Base-by-base conservation (phyloP, 2,113 vertebrate species). In the Camelus dromedarius region DNA sequence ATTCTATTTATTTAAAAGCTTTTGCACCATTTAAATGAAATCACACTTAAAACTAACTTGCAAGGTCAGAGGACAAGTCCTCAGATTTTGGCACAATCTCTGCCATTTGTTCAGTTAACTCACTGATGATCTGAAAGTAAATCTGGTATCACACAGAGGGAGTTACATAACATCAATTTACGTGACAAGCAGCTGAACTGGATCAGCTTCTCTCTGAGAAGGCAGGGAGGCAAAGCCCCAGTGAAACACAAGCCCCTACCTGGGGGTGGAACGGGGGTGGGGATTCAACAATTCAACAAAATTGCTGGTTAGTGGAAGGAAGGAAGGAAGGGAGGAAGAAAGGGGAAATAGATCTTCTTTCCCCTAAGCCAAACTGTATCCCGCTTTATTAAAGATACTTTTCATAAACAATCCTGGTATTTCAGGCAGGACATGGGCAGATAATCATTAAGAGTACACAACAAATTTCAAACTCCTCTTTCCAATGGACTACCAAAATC, bases 381-480 rank as follows among this genome's bases (percentile, higher is more conserved):
- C 98, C 99, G 98, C 98, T 99, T 99, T 99, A 99, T 99, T 99
- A 99, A 99, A 99, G 98, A 98, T 99, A 98, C 98, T 98, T 99
- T 98, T 98, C 98, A 98, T 98, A 98, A 99, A 99, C 98, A 99
- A 98, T 98, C 98, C 98, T 98, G 98, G 98, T 98, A 98, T 98
- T 98, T 99, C 98, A 99, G 98, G 98, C 98, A 99, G 99, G 98
- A 99, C 98, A 98, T 98, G 98, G 98, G 98, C 98, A 99, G 94
- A 99, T 98, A 98, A 98, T 98, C 98, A 8, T 98, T 98, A 99
- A 99, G 98, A 98, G 98, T 98, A 98, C 98, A 99, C 98, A 98
- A 99, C 98, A 98, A 98, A 97, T 96, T 98, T 97, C 97, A 91
- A 98, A 98, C 98, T 98, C 98, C 98, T 98, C 97, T 98, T 98